Conservation (phyloP, 64 coral and sea anemone genomes). For the Catalaphyllia jardinei region DNA sequence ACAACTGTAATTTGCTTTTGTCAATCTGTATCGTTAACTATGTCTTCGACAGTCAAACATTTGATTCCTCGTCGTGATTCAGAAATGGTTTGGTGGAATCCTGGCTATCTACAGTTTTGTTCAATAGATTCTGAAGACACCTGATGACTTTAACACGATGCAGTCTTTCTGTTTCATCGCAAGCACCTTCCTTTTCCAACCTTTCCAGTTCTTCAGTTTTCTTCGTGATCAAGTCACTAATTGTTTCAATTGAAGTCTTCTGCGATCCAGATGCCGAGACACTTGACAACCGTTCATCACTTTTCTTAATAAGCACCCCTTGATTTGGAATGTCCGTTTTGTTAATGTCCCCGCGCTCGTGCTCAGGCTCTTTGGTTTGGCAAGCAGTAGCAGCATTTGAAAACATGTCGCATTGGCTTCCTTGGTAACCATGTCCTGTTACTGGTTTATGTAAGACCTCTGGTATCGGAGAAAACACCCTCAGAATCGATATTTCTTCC, state of each 20-base stretch:
- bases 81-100: background rate
- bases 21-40: background rate
- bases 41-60: background rate
- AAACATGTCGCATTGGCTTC: background rate
- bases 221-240: background rate
- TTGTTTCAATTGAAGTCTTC: background rate
- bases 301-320: background rate
- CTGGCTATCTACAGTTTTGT: background rate
- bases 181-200: background rate
- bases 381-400: background rate
- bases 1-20: background rate
- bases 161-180: conserved; percentile 15
- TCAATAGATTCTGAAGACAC: conserved; percentile 27
- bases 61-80: background rate
- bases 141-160: conserved; percentile 19
- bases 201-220: conserved; percentile 2
- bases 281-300: background rate
- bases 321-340: background rate
- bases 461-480: background rate
- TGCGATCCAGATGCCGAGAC: background rate
- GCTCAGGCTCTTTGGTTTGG: background rate
- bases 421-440: background rate
- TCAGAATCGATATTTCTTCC: background rate
- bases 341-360: background rate
- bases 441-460: background rate